Evolutionary conservation across 2,797 vertebrate species (phyloP).

Genomic region (Eulemur mongoz): DNA sequence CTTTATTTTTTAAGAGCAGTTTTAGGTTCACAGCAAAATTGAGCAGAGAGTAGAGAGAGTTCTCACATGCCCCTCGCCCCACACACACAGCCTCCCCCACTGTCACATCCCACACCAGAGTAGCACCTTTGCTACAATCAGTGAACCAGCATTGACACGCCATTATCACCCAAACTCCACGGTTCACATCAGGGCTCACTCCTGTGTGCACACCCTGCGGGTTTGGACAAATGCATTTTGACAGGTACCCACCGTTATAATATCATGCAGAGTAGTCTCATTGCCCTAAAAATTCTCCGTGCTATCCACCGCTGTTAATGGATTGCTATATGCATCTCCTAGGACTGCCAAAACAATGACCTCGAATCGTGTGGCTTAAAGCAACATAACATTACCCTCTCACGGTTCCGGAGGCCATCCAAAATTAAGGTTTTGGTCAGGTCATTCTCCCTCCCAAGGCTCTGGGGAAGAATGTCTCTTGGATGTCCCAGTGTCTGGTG

Average conservation of each 20-base stretch:
- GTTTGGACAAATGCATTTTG: not conserved
- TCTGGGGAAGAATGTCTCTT: not conserved
- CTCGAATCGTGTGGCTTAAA: not conserved
- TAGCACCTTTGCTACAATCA: not conserved
- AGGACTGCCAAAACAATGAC: not conserved
- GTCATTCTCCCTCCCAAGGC: not conserved
- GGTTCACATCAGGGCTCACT: not conserved
- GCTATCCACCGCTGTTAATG: not conserved
- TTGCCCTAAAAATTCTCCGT: not conserved
- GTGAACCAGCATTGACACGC: not conserved
- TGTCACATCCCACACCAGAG: not conserved
- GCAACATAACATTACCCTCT: not conserved
- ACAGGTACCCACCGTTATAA: not conserved
- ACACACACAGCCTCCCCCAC: not conserved
- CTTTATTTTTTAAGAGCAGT: not conserved
- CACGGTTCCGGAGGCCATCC: not conserved
- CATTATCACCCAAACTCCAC: not conserved
- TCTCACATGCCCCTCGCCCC: fast-evolving
- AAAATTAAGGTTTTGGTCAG: not conserved
- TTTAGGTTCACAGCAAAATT: not conserved
- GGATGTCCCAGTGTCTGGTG: not conserved
- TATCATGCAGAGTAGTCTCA: not conserved
- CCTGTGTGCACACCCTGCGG: not conserved
- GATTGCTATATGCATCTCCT: not conserved
- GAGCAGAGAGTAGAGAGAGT: not conserved